phyloP scores from a whole-genome alignment of 2,797 vertebrate species.

The Tolypeutes matacus region DNA sequence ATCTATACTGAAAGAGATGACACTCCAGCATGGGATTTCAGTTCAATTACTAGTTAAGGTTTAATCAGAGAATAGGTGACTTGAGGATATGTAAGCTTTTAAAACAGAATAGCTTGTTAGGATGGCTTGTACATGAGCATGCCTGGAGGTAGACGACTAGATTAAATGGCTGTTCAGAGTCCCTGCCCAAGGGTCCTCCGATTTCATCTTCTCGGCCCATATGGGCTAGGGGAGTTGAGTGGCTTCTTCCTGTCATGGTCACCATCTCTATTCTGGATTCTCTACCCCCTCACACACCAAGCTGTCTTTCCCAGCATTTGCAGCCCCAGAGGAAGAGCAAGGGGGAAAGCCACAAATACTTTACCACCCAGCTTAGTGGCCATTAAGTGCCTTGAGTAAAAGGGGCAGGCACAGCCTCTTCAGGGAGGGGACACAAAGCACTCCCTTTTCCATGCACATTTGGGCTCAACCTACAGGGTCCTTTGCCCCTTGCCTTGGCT shows the following conservation, averaged over 20 bases:
- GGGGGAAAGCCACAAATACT: neutral
- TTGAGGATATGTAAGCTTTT: neutral
- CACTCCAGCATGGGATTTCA: neutral
- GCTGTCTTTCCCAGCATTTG: neutral
- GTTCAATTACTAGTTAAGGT: neutral
- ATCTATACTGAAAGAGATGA: fast-evolving
- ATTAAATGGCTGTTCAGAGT: neutral
- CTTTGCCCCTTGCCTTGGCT: neutral
- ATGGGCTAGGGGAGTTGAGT: neutral
- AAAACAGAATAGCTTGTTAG: too few species aligned
- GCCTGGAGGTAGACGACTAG: neutral
- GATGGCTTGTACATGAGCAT: neutral
- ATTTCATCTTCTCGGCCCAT: neutral
- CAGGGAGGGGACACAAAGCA: neutral
- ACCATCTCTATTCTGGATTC: neutral
- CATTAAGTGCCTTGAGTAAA: constrained; percentile 13
- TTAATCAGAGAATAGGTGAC: neutral
- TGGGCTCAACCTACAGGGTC: neutral
- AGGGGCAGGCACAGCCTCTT: neutral
- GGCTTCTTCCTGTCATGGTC: neutral
- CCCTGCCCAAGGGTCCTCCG: neutral
- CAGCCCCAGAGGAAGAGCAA: neutral
- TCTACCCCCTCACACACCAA: neutral
- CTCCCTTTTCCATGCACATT: fast-evolving
- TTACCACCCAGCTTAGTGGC: neutral